These are phyloP conservation scores for Cepaea nemoralis DNA, from an alignment of 1,140 invertebrate genomes.

Conservation along the genomic window DNA sequence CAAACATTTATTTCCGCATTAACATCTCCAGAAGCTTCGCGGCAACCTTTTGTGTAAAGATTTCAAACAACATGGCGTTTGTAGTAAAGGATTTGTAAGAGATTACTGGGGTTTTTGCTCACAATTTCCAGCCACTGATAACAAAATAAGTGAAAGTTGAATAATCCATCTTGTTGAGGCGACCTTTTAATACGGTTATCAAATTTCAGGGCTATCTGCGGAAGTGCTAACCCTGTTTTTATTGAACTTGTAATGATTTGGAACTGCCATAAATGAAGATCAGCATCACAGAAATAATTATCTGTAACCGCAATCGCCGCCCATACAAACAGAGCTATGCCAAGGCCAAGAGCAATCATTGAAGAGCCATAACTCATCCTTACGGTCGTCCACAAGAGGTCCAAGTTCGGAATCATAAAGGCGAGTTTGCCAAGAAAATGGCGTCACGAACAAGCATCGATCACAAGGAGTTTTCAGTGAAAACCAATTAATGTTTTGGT, in stretches of 20 bases:
- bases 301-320: background rate
- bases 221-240: background rate
- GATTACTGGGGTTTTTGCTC: too few relatives aligned
- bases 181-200: too few relatives aligned
- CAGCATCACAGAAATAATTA: background rate
- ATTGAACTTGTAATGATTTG: conserved; percentile 13
- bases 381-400: background rate
- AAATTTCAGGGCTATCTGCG: background rate
- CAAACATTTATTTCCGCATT: too few relatives aligned
- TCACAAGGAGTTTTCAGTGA: conserved; percentile 25
- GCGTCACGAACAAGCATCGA: conserved; percentile 23
- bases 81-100: too few relatives aligned
- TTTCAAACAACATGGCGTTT: too few relatives aligned
- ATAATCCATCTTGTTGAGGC: too few relatives aligned
- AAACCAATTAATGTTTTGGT: conserved; percentile 32
- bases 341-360: background rate
- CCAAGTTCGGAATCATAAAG: conserved; percentile 20
- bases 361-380: conserved; percentile 4
- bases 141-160: too few relatives aligned
- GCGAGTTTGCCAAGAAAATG: conserved; percentile 20
- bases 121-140: too few relatives aligned
- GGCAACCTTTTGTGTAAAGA: too few relatives aligned
- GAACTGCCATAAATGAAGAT: background rate
- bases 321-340: background rate
- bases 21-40: too few relatives aligned